Percentiles rank a stretch among this genome's conserved stretches.
phyloP scores from a whole-genome alignment of 2,888 invertebrate species.

The Drosophila anomelani region DNA sequence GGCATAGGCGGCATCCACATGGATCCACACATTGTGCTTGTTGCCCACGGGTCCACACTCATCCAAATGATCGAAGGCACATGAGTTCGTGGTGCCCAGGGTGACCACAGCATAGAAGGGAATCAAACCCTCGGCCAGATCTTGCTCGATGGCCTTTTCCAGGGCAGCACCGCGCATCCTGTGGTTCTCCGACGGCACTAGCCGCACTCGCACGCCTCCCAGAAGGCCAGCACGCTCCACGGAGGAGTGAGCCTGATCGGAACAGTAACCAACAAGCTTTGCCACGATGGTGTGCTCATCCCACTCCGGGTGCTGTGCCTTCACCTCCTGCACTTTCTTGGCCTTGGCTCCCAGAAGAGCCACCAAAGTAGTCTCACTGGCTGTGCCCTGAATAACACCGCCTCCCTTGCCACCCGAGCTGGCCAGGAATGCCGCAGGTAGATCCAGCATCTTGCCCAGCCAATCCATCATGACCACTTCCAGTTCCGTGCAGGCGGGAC shows the following conservation, averaged over 20 bases:
- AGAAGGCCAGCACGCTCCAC: constrained; percentile 96
- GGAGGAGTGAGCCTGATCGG: constrained; percentile 96
- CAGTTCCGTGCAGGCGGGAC: constrained; percentile 97
- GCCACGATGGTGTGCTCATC: constrained; percentile 90
- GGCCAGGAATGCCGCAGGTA: constrained; percentile 94
- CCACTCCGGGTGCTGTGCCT: constrained; percentile 90
- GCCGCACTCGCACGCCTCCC: constrained; percentile 92
- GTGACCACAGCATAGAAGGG: constrained; percentile 97
- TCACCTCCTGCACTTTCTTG: constrained; percentile 88
- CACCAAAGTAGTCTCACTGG: constrained; percentile 97
- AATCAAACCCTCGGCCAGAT: constrained; percentile 94
- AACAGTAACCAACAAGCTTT: constrained; percentile 94
- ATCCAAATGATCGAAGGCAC: constrained; percentile 95
- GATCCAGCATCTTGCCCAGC: constrained; percentile 95
- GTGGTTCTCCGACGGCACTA: constrained; percentile 89
- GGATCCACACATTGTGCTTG: constrained; percentile 93
- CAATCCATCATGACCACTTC: constrained; percentile 98
- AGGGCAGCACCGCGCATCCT: constrained; percentile 91
- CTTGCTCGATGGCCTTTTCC: constrained; percentile 92
- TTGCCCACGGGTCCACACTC: constrained; percentile 96
- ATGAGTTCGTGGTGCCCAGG: constrained; percentile 97
- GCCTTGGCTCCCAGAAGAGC: constrained; percentile 96
- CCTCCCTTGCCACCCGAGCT: constrained; percentile 93
- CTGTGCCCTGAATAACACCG: constrained; percentile 97
- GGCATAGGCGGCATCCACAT: constrained; percentile 98